These are phyloP conservation scores for Drosophila pseudoobscura DNA, from an alignment of 1,140 invertebrate genomes.

Conservation along the genomic window DNA sequence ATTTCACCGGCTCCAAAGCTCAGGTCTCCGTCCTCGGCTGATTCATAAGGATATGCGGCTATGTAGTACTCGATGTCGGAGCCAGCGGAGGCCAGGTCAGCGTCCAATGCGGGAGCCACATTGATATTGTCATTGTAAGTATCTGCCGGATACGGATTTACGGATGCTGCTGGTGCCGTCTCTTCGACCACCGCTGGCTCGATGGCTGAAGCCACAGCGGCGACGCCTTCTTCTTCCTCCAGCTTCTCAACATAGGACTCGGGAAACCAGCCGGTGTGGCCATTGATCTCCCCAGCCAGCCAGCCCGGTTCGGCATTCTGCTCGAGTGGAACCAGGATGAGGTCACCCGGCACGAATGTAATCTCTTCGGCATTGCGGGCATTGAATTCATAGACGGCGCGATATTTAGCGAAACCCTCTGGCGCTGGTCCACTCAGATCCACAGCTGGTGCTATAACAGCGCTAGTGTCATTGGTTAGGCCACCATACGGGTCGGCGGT, in stretches of 20 bases:
- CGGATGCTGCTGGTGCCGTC: slow-evolving; percentile 2
- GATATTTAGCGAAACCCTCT: slow-evolving; percentile 88
- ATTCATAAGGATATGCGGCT: slow-evolving; percentile 92
- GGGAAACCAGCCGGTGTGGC: slow-evolving; percentile 97
- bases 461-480: slow-evolving; percentile 55
- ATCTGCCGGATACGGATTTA: slow-evolving; percentile 13
- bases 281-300: slow-evolving; percentile 94
- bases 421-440: slow-evolving; percentile 76
- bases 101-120: slow-evolving; percentile 4
- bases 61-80: slow-evolving; percentile 90
- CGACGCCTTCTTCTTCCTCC: slow-evolving; percentile 79
- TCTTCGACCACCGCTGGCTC: slow-evolving; percentile 24
- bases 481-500: slow-evolving; percentile 58
- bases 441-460: slow-evolving; percentile 38
- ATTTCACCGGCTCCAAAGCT: slow-evolving; percentile 95
- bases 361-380: slow-evolving; percentile 97
- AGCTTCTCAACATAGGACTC: slow-evolving; percentile 96
- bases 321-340: slow-evolving; percentile 93
- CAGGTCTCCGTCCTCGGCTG: slow-evolving; percentile 95
- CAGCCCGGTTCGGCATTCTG: slow-evolving; percentile 98
- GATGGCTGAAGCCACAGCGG: background rate
- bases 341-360: slow-evolving; percentile 96
- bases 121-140: slow-evolving; percentile 65
- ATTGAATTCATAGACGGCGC: slow-evolving; percentile 96
- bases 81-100: slow-evolving; percentile 50